Evolutionary conservation across 2,113 vertebrate genomes (phyloP).

Genomic region (Pangasianodon gigas): DNA sequence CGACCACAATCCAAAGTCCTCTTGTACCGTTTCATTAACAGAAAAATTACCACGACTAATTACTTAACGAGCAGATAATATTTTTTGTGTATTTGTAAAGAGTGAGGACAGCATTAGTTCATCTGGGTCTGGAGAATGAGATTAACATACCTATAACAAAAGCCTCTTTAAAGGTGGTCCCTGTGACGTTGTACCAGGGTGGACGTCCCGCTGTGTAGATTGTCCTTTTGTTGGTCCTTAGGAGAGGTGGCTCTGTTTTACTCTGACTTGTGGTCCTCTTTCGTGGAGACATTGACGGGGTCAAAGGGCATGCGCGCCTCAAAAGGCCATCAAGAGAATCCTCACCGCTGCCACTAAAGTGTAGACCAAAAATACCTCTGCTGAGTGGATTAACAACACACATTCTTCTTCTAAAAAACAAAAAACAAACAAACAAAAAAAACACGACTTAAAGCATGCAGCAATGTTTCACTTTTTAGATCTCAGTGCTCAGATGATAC

Average conservation of each 20-base stretch:
- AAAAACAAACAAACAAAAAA: not conserved
- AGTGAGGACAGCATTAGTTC: too few relatives aligned
- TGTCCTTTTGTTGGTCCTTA: slow-evolving; percentile 84
- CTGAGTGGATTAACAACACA: not conserved
- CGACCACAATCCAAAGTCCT: too few relatives aligned
- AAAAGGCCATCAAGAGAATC: slow-evolving; percentile 77
- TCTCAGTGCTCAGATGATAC: too few relatives aligned
- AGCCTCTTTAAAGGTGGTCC: slow-evolving; percentile 87
- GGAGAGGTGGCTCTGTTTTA: slow-evolving; percentile 80
- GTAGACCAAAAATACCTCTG: not conserved
- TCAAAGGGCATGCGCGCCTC: slow-evolving; percentile 69
- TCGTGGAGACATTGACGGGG: slow-evolving; percentile 74
- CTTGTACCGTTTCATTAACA: too few relatives aligned
- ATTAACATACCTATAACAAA: slow-evolving; percentile 82
- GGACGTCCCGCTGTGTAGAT: slow-evolving; percentile 88
- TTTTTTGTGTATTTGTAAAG: too few relatives aligned
- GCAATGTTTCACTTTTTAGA: too few relatives aligned
- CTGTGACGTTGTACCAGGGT: slow-evolving; percentile 88
- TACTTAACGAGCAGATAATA: too few relatives aligned
- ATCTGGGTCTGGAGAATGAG: not conserved
- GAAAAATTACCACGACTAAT: too few relatives aligned
- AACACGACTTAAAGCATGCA: not conserved
- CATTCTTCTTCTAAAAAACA: not conserved
- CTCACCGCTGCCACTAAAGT: slow-evolving; percentile 67
- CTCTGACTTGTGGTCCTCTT: slow-evolving; percentile 80